These are phyloP conservation scores for Fringilla coelebs DNA, from an alignment of 2,797 vertebrate species.

Conservation along the genomic window DNA sequence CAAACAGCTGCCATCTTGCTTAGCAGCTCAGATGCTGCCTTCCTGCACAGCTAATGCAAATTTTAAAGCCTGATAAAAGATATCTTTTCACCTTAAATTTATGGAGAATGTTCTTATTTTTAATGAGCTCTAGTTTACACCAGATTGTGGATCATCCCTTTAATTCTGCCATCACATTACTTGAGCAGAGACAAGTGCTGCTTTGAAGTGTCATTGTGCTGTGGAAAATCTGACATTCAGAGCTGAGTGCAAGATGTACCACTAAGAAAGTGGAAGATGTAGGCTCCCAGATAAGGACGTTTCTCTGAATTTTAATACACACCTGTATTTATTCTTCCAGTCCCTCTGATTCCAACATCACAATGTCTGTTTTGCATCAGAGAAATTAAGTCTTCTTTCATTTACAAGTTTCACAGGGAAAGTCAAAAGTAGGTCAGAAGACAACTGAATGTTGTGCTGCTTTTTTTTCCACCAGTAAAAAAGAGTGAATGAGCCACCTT, in stretches of 20 bases:
- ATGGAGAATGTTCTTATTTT: constrained; percentile 50
- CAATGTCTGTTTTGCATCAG: not conserved
- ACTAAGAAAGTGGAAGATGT: constrained; percentile 31
- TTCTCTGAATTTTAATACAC: constrained; percentile 59
- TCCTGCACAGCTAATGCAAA: constrained; percentile 52
- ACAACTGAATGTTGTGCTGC: not conserved
- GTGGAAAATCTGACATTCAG: constrained; percentile 39
- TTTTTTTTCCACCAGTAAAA: not conserved
- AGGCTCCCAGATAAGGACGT: not conserved
- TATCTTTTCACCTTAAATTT: constrained; percentile 59
- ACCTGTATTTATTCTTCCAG: constrained; percentile 40
- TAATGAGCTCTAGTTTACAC: constrained; percentile 62
- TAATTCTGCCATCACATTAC: constrained; percentile 62
- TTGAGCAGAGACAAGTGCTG: constrained; percentile 52
- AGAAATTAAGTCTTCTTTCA: constrained; percentile 5
- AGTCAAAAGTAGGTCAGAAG: not conserved
- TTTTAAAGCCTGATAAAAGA: constrained; percentile 58
- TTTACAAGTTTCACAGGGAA: constrained; percentile 1
- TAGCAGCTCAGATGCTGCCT: constrained; percentile 64
- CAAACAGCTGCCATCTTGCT: constrained; percentile 38
- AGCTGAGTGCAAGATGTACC: constrained; percentile 37
- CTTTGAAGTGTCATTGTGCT: constrained; percentile 64
- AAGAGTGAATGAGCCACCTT: not conserved
- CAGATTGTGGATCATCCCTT: constrained; percentile 59
- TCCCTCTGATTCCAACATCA: not conserved